Conservation (phyloP, 2,888 invertebrate species). For the Amphimallon solstitiale region DNA sequence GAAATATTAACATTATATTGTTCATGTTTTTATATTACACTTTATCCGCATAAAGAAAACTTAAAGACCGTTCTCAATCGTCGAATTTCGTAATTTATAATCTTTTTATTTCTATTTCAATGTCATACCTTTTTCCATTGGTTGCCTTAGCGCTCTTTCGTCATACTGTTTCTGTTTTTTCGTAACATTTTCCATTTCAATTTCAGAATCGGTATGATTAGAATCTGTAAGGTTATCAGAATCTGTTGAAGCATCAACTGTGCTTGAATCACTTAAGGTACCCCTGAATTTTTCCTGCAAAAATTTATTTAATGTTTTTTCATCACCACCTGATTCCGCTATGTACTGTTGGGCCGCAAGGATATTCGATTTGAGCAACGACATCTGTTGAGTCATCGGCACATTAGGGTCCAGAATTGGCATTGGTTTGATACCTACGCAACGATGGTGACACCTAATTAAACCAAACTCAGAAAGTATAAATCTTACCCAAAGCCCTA, state of each 20-base stretch:
- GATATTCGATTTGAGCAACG: constrained; percentile 68
- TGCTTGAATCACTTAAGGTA: constrained; percentile 67
- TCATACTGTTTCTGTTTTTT: constrained; percentile 66
- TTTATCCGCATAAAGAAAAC: too few relatives aligned
- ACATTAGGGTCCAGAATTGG: constrained; percentile 67
- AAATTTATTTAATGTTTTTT: constrained; percentile 64
- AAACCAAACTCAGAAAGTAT: constrained; percentile 16
- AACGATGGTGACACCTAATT: constrained; percentile 30
- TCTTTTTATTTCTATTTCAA: background rate
- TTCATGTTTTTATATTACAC: too few relatives aligned
- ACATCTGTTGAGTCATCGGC: constrained; percentile 69
- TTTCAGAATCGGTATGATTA: constrained; percentile 69
- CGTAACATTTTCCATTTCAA: constrained; percentile 60
- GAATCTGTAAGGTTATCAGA: constrained; percentile 70
- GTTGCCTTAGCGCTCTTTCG: constrained; percentile 71
- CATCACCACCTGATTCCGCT: constrained; percentile 61
- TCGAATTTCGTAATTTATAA: too few relatives aligned
- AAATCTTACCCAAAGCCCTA: constrained; percentile 72
- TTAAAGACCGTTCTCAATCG: too few relatives aligned
- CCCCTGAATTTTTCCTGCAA: constrained; percentile 68
- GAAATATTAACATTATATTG: too few relatives aligned
- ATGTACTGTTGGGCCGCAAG: constrained; percentile 76
- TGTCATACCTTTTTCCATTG: constrained; percentile 67
- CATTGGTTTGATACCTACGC: constrained; percentile 74
- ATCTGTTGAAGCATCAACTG: constrained; percentile 69